phyloP scores from a whole-genome alignment of 2,888 invertebrate genomes.

The Tinea semifulvella region DNA sequence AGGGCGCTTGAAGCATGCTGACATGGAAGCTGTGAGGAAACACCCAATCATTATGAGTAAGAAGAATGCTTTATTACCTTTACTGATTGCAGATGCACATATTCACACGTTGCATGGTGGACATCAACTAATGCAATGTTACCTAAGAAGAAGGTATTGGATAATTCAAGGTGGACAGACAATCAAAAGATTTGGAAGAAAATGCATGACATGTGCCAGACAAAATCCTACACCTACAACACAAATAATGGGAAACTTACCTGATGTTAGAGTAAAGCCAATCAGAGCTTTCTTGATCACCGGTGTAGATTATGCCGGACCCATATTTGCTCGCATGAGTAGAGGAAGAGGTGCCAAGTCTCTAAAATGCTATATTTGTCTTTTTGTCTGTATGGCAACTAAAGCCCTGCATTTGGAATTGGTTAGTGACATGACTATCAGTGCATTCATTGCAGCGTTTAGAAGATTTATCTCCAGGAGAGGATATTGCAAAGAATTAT shows the following conservation, averaged over 20 bases:
- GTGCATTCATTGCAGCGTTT: constrained; percentile 24
- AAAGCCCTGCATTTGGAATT: constrained; percentile 26
- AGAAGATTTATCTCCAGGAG: constrained; percentile 20
- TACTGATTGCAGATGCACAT: no score
- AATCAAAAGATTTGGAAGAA: no score
- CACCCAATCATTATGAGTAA: no score
- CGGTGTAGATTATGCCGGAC: constrained; percentile 17
- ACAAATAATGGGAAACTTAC: constrained; percentile 14
- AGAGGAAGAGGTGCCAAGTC: constrained; percentile 15
- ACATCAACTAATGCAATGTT: constrained; percentile 21
- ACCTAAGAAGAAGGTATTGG: constrained; percentile 21
- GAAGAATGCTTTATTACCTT: no score
- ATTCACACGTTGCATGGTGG: constrained; percentile 26
- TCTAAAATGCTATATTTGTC: constrained; percentile 16
- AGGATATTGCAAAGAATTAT: constrained; percentile 18
- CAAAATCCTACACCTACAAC: not conserved
- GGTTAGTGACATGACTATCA: constrained; percentile 24
- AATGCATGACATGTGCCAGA: constrained; percentile 14
- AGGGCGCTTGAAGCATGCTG: no score
- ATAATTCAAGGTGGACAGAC: constrained; percentile 21
- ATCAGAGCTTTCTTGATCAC: constrained; percentile 9
- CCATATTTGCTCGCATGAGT: constrained; percentile 14
- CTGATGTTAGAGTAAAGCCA: constrained; percentile 11
- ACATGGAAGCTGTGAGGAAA: no score
- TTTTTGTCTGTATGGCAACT: constrained; percentile 23